Evolutionary conservation across 1,140 invertebrate genomes (phyloP).

Genomic region (Drosophila novamexicana): DNA sequence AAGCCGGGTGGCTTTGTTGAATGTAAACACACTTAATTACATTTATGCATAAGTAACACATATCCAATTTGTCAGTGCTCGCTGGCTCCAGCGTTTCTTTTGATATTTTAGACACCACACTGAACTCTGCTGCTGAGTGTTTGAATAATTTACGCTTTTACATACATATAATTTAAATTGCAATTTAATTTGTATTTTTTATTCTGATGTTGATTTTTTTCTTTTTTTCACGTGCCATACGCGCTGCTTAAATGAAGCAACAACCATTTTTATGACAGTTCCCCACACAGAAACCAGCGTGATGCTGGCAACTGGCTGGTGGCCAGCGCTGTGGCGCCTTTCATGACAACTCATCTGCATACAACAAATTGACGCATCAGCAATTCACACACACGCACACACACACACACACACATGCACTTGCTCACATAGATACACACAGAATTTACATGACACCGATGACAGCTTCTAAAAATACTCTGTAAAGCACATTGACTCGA

Average conservation of each 20-base stretch:
- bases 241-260: constrained; percentile 42
- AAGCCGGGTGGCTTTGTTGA: too few species aligned
- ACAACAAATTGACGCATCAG: constrained; percentile 52
- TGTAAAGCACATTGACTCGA: constrained; percentile 10
- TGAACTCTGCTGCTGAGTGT: constrained; percentile 24
- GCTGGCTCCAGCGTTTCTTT: background rate
- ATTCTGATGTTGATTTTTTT: background rate
- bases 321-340: background rate
- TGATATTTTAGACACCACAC: background rate
- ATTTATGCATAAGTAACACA: constrained; percentile 8
- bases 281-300: constrained; percentile 27
- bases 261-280: constrained; percentile 49
- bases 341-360: constrained; percentile 48
- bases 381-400: constrained; percentile 24
- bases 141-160: constrained; percentile 46
- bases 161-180: constrained; percentile 45
- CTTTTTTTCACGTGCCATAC: constrained; percentile 12
- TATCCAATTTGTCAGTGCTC: background rate
- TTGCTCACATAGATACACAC: background rate
- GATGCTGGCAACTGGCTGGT: constrained; percentile 4
- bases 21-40: background rate
- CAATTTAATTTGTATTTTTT: constrained; percentile 42
- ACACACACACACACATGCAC: background rate
- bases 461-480: constrained; percentile 21
- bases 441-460: constrained; percentile 15